Evolutionary conservation across 2,113 vertebrate genomes (phyloP).

Genomic region (Rhineura floridana): DNA sequence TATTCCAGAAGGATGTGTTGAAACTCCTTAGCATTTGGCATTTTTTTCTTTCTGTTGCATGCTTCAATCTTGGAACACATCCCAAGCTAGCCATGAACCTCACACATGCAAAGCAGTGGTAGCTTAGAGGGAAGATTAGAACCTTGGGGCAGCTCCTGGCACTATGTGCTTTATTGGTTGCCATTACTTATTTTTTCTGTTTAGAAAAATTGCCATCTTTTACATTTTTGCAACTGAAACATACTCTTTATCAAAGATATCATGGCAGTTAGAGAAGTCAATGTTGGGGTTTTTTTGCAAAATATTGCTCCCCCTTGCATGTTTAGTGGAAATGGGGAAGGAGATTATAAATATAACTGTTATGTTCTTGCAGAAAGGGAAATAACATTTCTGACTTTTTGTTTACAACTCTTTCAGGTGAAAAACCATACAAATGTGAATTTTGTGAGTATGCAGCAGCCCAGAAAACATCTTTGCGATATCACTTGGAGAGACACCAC

Average conservation of each 20-base stretch:
- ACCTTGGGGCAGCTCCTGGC: neutral
- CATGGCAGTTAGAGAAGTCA: neutral
- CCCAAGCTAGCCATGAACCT: neutral
- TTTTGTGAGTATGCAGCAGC: slow-evolving; percentile 96
- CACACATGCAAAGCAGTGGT: neutral
- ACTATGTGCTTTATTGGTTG: neutral
- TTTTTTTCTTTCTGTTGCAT: neutral
- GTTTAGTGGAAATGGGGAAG: neutral
- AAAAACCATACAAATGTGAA: slow-evolving; percentile 96
- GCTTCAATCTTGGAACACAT: neutral
- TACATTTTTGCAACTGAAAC: accelerated
- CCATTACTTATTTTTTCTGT: slow-evolving; percentile 22
- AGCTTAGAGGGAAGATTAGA: neutral
- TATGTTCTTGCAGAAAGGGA: neutral
- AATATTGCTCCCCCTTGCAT: neutral
- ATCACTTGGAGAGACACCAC: slow-evolving; percentile 94
- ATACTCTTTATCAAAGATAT: neutral
- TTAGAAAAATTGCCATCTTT: slow-evolving; percentile 37
- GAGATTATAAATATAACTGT: neutral
- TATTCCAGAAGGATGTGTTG: neutral
- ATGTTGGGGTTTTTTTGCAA: neutral
- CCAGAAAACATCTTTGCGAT: slow-evolving; percentile 95
- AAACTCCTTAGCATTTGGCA: neutral
- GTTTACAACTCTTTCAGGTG: slow-evolving; percentile 80
- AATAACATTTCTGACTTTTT: neutral